Conservation (phyloP, 1,140 invertebrate genomes). For the Micrasema longulum region DNA sequence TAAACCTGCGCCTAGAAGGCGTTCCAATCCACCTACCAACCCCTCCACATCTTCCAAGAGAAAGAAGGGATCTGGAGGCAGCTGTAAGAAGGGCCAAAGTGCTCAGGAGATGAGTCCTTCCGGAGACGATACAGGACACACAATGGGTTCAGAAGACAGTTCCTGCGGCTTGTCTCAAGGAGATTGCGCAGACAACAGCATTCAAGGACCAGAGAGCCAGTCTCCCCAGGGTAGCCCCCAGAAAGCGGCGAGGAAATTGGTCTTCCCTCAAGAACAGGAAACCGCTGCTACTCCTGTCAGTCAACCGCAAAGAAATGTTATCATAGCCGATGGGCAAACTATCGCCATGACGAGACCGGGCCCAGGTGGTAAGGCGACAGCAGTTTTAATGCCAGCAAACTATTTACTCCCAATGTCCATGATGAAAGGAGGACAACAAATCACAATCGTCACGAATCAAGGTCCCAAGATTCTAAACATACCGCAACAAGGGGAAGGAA, state of each 20-base stretch:
- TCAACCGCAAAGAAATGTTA: conserved; percentile 65
- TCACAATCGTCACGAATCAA: conserved; percentile 76
- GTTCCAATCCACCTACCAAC: conserved; percentile 80
- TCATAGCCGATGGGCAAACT: conserved; percentile 69
- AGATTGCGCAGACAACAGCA: conserved; percentile 62
- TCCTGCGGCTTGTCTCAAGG: conserved; percentile 75
- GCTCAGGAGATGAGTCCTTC: conserved; percentile 70
- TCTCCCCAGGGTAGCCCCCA: conserved; percentile 66
- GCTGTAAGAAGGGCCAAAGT: conserved; percentile 63
- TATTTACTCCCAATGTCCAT: conserved; percentile 77
- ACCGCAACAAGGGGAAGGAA: conserved; percentile 59
- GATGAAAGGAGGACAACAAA: conserved; percentile 77
- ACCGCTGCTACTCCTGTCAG: conserved; percentile 42
- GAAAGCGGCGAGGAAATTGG: conserved; percentile 64
- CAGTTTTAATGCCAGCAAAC: conserved; percentile 76
- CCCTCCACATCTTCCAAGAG: conserved; percentile 77
- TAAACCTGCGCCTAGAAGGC: conserved; percentile 80
- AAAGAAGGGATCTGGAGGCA: conserved; percentile 76
- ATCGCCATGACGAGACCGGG: conserved; percentile 65
- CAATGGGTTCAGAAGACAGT: conserved; percentile 79
- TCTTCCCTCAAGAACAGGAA: conserved; percentile 59
- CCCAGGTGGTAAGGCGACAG: conserved; percentile 69
- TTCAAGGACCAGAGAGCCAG: conserved; percentile 61
- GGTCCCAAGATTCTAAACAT: conserved; percentile 75
- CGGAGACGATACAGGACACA: conserved; percentile 72